Conservation (phyloP, 2,797 vertebrate genomes). For the Serranus cabrilla region DNA sequence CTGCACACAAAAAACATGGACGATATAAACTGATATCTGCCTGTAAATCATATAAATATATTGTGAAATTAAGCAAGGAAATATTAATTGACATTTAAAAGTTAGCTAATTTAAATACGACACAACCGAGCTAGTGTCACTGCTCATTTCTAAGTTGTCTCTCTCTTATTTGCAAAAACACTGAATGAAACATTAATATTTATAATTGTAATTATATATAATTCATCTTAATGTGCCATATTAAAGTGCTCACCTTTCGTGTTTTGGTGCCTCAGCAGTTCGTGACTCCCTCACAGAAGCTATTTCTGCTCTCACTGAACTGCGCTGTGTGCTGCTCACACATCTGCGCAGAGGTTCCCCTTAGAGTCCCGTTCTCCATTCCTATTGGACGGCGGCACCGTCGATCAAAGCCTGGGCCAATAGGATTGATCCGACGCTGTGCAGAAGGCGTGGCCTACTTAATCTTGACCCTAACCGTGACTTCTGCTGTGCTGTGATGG, state of each 20-base stretch:
- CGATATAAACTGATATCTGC: background rate
- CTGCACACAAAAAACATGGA: background rate
- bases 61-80: background rate
- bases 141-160: background rate
- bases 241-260: slow-evolving; percentile 53
- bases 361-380: background rate
- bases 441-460: background rate
- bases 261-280: slow-evolving; percentile 22
- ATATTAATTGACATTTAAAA: background rate
- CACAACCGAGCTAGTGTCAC: background rate
- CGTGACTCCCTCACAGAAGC: background rate
- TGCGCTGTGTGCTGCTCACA: background rate
- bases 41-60: background rate
- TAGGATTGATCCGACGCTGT: accelerated
- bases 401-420: slow-evolving; percentile 39
- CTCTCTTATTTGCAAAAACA: background rate
- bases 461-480: slow-evolving; percentile 52
- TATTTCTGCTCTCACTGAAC: slow-evolving; percentile 6
- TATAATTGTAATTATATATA: accelerated
- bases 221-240: accelerated
- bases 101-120: slow-evolving; percentile 6
- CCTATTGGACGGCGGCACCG: slow-evolving; percentile 56
- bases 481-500: slow-evolving; percentile 28
- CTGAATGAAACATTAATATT: background rate
- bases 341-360: slow-evolving; percentile 57